Percentiles rank a stretch among this genome's conserved stretches.
These are phyloP conservation scores for Pangasius sanitwongsei DNA, from an alignment of 2,797 vertebrate genomes.

Conservation along the genomic window DNA sequence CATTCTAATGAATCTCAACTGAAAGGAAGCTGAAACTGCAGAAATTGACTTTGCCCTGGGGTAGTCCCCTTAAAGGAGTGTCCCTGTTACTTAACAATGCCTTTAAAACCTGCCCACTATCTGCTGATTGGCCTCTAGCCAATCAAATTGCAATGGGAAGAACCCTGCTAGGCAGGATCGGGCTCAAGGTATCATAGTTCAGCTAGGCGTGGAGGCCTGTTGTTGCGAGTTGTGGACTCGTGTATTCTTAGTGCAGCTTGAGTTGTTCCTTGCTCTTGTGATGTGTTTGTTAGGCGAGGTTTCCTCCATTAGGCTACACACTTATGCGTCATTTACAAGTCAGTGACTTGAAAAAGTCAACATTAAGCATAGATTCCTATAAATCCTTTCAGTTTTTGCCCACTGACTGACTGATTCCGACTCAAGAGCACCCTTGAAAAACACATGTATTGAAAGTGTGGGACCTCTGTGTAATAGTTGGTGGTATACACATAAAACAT, in stretches of 20 bases:
- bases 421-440: neutral
- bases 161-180: constrained; percentile 59
- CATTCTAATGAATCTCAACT: constrained; percentile 27
- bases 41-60: constrained; percentile 36
- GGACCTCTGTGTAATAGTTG: neutral
- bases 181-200: constrained; percentile 68
- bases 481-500: neutral
- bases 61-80: constrained; percentile 62
- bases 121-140: constrained; percentile 67
- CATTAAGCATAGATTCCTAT: neutral
- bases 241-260: constrained; percentile 6
- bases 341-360: neutral
- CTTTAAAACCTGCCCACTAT: constrained; percentile 58
- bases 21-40: constrained; percentile 35
- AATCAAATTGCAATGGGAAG: constrained; percentile 59
- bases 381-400: neutral
- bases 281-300: neutral
- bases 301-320: neutral
- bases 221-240: constrained; percentile 2
- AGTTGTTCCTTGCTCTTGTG: neutral
- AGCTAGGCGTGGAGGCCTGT: constrained; percentile 35
- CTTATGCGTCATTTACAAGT: neutral
- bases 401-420: neutral
- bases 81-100: constrained; percentile 68
- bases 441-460: neutral